phyloP scores from a whole-genome alignment of 2,113 vertebrate species.

The Rhynchomys soricoides region DNA sequence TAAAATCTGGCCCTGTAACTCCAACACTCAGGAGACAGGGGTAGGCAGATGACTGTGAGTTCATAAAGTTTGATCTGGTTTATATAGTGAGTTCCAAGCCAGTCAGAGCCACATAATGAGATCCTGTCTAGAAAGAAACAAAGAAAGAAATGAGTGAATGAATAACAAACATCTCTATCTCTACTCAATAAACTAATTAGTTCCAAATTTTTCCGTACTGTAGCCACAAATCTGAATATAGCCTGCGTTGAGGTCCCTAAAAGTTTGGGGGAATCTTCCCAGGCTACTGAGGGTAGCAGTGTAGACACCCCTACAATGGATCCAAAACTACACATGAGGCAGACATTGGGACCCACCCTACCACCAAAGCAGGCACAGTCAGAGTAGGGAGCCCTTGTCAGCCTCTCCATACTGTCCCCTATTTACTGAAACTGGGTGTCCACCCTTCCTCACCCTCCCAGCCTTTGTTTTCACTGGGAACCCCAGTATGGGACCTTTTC shows the following conservation, averaged over 20 bases:
- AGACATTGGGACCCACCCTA: not conserved
- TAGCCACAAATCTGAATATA: not conserved
- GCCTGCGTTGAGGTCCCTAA: not conserved
- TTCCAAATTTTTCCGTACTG: not conserved
- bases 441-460: not conserved
- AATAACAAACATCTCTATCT: not conserved
- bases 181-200: not conserved
- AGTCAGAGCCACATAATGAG: not conserved
- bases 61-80: not conserved
- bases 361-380: not conserved
- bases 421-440: not conserved
- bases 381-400: accelerated
- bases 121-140: not conserved
- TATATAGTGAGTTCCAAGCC: not conserved
- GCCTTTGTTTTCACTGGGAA: not conserved
- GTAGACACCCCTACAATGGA: not conserved
- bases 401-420: not conserved
- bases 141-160: not conserved
- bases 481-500: not conserved
- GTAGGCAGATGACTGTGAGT: not conserved
- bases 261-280: not conserved
- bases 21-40: not conserved
- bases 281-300: not conserved
- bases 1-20: not conserved
- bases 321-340: not conserved